Evolutionary conservation across 2,888 invertebrate species (phyloP), one percentile per base, ranked within the genome.

Genomic region (Caenorhabditis sinica): DNA sequence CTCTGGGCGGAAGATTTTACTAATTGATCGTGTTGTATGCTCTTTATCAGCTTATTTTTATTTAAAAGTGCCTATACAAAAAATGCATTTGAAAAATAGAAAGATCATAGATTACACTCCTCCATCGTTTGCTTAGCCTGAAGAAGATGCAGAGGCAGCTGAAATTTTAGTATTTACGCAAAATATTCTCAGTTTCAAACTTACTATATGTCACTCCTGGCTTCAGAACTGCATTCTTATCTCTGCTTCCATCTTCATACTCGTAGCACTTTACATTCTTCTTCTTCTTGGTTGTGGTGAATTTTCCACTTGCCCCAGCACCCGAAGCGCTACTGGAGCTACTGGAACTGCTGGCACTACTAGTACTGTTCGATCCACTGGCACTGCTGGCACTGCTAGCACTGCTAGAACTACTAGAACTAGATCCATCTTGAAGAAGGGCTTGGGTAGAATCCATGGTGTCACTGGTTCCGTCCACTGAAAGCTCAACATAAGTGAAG

Each of bases 1-100:
- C 36, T 82, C 15, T 85, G 51, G 20, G 75, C 85, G 0, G 40
- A 81, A 20, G 85, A 85, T 33, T 85, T 85, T 20, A 72, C 71
- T 30, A 43, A 49, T 28, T 65, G 51, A 68, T 45, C 4, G 17
- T n/a, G 11, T 49, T 20, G n/a, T 49, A 49, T 49, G 20, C 0
- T n/a, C 20, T 20, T 5, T 4, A 45, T 3, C 15, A 45, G 0
- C 17, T 45, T 45, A 5, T 5, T 3, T 17, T 5, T 20, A 20
- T 49, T 45, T 15, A 17, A 36, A 6, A 36, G 4, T 36, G 33
- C 9, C 33, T 36, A 45, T 45, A 1, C 17, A 15, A 13, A 45
- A 45, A 45, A 4, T 40, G 40, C 9, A 13, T 40, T 4, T 4
- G 9, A 2, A 13, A 4, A 40, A 2, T 40, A 13, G 40, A 13